These are phyloP conservation scores for Meloidogyne floridensis DNA, from an alignment of 1,140 invertebrate genomes.

Conservation along the genomic window DNA sequence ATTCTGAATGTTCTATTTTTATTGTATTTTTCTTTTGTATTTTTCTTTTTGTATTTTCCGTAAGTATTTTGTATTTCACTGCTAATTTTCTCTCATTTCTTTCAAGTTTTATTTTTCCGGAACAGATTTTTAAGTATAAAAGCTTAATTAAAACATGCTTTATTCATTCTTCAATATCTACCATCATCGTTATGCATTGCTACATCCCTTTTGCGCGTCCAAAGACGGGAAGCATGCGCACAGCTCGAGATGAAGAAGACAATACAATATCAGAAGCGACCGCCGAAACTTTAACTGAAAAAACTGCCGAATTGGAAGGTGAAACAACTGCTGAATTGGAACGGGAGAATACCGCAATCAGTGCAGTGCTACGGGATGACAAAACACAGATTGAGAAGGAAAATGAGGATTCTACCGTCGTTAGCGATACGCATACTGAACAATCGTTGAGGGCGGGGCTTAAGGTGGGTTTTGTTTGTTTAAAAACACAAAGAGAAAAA, in stretches of 20 bases:
- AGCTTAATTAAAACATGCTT: too few relatives aligned
- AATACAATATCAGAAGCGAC: neutral
- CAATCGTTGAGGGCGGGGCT: neutral
- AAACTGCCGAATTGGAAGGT: neutral
- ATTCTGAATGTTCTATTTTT: too few relatives aligned
- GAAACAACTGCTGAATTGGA: neutral
- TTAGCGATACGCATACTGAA: neutral
- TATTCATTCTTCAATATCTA: too few relatives aligned
- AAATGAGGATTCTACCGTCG: neutral
- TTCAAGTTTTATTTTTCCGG: neutral
- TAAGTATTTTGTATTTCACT: too few relatives aligned
- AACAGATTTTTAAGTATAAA: neutral
- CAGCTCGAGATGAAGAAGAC: neutral
- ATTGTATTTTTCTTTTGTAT: too few relatives aligned
- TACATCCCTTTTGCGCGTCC: neutral
- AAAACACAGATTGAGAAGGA: neutral
- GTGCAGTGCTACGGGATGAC: neutral
- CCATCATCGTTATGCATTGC: neutral
- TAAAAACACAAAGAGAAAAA: too few relatives aligned
- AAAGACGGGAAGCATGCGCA: neutral
- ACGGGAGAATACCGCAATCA: neutral
- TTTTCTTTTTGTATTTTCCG: too few relatives aligned
- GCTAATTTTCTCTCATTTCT: too few relatives aligned
- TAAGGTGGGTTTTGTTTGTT: neutral
- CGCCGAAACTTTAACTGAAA: neutral